Evolutionary conservation across 2,797 vertebrate genomes (phyloP).

Genomic region (Rhadinocentrus ornatus): DNA sequence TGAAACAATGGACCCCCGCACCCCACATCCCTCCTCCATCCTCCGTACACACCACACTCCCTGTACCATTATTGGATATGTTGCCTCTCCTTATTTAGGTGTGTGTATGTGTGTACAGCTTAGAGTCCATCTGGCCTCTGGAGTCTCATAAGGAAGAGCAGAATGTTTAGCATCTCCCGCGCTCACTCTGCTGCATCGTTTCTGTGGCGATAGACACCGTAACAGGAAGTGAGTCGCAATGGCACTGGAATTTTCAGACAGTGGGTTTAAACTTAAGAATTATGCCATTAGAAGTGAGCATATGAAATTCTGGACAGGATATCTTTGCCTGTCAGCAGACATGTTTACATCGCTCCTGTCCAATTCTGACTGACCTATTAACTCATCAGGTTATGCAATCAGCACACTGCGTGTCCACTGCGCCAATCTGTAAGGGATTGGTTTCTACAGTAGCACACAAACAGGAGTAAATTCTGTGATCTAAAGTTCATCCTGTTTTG

Average conservation of each 20-base stretch:
- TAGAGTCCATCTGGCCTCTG: constrained; percentile 67
- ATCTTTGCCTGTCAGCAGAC: constrained; percentile 61
- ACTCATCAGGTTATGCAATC: constrained; percentile 64
- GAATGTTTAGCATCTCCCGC: constrained; percentile 55
- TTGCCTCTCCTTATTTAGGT: constrained; percentile 60
- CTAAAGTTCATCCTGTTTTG: constrained; percentile 84
- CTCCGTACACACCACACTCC: constrained; percentile 53
- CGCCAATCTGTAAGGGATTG: constrained; percentile 67
- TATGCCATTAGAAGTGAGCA: constrained; percentile 36
- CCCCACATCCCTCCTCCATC: constrained; percentile 65
- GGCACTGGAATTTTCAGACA: constrained; percentile 67
- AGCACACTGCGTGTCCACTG: background rate
- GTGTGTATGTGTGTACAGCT: constrained; percentile 42
- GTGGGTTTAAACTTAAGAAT: constrained; percentile 43
- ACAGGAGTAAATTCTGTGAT: constrained; percentile 69
- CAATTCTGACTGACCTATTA: constrained; percentile 59
- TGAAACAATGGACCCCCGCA: constrained; percentile 82
- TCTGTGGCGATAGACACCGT: constrained; percentile 64
- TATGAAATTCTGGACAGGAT: constrained; percentile 56
- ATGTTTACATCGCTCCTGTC: constrained; percentile 69
- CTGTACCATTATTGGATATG: constrained; percentile 68
- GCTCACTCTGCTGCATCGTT: constrained; percentile 50
- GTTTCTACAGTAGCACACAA: constrained; percentile 66
- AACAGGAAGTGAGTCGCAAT: constrained; percentile 77
- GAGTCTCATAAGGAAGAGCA: constrained; percentile 77